phyloP scores from a whole-genome alignment of 2,113 vertebrate genomes.

The Callithrix jacchus region DNA sequence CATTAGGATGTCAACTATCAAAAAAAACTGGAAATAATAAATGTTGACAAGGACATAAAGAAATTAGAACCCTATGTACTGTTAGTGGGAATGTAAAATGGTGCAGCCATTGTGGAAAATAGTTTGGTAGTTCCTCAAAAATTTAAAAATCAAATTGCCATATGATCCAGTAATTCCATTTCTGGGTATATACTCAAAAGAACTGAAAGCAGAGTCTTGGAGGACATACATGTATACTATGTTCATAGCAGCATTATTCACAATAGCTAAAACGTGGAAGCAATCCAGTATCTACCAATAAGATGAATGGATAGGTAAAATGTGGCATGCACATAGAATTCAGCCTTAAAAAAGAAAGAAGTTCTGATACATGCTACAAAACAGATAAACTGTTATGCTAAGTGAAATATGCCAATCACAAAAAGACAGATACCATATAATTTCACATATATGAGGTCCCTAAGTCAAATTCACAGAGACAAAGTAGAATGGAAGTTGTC shows the following conservation, averaged over 20 bases:
- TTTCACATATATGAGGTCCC: background rate
- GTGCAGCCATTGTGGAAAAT: background rate
- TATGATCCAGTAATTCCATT: background rate
- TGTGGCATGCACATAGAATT: background rate
- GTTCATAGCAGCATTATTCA: background rate
- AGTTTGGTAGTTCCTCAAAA: background rate
- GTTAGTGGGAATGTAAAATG: background rate
- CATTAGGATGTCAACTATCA: background rate
- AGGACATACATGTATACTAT: background rate
- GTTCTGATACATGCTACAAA: background rate
- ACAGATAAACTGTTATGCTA: background rate
- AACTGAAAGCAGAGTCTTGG: background rate
- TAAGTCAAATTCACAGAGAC: background rate
- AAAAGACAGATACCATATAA: background rate
- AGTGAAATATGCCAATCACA: background rate
- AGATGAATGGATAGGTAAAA: background rate
- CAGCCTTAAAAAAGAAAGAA: background rate
- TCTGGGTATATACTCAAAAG: background rate
- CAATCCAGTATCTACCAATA: background rate
- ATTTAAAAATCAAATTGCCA: background rate
- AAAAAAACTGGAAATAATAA: background rate
- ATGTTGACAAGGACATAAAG: background rate
- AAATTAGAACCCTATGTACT: background rate
- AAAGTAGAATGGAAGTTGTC: background rate
- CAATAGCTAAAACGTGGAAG: background rate